phyloP scores from a whole-genome alignment of 1,140 invertebrate species.

The Hydropsyche tenuis region DNA sequence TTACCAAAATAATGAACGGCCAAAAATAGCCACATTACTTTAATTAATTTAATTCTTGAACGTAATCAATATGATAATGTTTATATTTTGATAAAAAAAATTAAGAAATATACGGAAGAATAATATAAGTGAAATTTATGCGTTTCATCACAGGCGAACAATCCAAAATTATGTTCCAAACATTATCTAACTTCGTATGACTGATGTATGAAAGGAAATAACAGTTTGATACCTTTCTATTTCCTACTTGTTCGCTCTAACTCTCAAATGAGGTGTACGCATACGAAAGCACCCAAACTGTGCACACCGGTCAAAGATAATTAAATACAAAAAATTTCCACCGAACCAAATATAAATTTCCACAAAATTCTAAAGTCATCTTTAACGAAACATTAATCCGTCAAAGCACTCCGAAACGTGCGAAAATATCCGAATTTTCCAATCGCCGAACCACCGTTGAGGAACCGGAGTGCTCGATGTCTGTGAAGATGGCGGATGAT shows the following conservation, averaged over 20 bases:
- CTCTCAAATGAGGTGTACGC: background rate
- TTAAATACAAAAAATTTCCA: too few species aligned
- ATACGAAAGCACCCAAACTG: background rate
- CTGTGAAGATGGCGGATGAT: slow-evolving; percentile 46
- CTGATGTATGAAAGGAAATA: slow-evolving; percentile 33
- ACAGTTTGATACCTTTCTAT: slow-evolving; percentile 30
- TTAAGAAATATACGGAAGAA: background rate
- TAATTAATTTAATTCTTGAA: too few species aligned
- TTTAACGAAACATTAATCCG: too few species aligned
- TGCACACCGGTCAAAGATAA: too few species aligned
- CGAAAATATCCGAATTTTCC: too few species aligned
- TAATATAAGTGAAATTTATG: background rate
- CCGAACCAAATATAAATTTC: too few species aligned
- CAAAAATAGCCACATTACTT: too few species aligned
- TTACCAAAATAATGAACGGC: too few species aligned
- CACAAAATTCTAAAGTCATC: too few species aligned
- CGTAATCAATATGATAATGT: too few species aligned
- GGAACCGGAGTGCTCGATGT: background rate
- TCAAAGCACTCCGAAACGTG: too few species aligned
- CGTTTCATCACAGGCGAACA: background rate
- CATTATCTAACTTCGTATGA: slow-evolving; percentile 19
- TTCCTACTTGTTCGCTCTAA: slow-evolving; percentile 30
- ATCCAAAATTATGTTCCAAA: slow-evolving; percentile 8
- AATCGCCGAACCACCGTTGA: background rate
- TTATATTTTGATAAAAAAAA: too few species aligned